A percentile compares a stretch with the other conserved stretches of the same genome.
Evolutionary conservation across 1,140 invertebrate species (phyloP).

Genomic region (Musca domestica): DNA sequence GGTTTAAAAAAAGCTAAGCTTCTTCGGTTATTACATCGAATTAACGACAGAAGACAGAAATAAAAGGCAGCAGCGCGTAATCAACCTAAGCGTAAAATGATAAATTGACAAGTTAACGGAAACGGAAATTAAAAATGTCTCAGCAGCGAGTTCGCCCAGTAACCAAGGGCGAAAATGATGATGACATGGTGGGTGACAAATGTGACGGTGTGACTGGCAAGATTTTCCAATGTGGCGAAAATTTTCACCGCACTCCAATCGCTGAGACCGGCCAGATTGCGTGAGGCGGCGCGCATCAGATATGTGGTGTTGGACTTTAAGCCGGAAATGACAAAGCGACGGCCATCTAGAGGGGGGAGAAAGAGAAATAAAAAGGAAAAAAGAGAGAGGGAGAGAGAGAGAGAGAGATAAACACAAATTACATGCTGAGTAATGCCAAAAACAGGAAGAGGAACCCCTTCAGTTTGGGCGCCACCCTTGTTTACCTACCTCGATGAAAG

Average conservation of each 20-base stretch:
- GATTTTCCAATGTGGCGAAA: slow-evolving; percentile 39
- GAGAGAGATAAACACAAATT: too few species aligned
- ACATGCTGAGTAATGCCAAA: background rate
- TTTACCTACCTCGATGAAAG: slow-evolving; percentile 43
- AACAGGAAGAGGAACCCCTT: background rate
- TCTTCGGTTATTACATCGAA: background rate
- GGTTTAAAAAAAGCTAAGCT: background rate
- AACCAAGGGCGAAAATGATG: background rate
- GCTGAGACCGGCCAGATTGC: slow-evolving; percentile 53
- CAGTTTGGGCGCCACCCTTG: background rate
- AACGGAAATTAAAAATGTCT: slow-evolving; percentile 6
- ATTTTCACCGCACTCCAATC: slow-evolving; percentile 46
- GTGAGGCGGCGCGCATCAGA: slow-evolving; percentile 50
- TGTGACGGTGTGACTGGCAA: slow-evolving; percentile 7
- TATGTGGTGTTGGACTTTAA: slow-evolving; percentile 51
- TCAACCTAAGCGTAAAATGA: background rate
- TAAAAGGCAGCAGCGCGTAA: slow-evolving; percentile 11
- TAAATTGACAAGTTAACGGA: background rate
- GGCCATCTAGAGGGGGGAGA: slow-evolving; percentile 31
- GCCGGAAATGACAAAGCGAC: slow-evolving; percentile 45
- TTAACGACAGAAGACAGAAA: background rate
- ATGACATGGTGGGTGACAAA: background rate
- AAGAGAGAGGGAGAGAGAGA: background rate
- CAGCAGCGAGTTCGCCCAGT: background rate
- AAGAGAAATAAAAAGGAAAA: background rate